A percentile compares a stretch with the other conserved stretches of the same genome.
Evolutionary conservation across 2,888 invertebrate species (phyloP).

Genomic region (Caenorhabditis macrosperma): DNA sequence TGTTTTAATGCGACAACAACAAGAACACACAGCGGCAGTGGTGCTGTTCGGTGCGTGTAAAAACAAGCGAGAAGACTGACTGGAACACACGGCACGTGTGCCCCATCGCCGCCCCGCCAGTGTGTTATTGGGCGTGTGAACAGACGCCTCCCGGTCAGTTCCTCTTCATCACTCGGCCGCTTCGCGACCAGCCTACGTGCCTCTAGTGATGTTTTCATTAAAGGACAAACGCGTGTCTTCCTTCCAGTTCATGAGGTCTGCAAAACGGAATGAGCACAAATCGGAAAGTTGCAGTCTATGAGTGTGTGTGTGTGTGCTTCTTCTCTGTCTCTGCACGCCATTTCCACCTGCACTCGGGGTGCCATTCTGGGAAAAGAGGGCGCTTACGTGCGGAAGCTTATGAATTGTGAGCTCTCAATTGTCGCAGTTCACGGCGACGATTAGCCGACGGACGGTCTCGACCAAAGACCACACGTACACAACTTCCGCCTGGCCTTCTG

Average conservation of each 20-base stretch:
- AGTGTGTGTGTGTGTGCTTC: too few relatives aligned
- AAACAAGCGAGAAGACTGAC: too few relatives aligned
- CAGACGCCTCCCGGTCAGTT: not conserved
- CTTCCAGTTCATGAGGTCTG: too few relatives aligned
- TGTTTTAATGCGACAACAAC: too few relatives aligned
- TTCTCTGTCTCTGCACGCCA: not conserved
- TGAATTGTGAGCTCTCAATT: not conserved
- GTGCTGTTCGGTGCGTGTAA: too few relatives aligned
- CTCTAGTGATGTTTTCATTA: constrained; percentile 29
- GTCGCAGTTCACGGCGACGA: not conserved
- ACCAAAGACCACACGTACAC: not conserved
- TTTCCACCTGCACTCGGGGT: not conserved
- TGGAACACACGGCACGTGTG: too few relatives aligned
- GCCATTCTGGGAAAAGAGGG: not conserved
- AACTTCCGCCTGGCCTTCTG: not conserved
- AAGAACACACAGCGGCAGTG: too few relatives aligned
- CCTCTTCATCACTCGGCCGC: not conserved
- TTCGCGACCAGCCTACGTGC: constrained; percentile 35
- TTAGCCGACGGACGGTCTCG: not conserved
- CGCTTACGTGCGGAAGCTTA: not conserved
- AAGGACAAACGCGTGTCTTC: constrained; percentile 36
- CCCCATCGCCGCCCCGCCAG: too few relatives aligned
- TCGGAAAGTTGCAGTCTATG: not conserved
- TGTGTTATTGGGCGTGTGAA: not conserved
- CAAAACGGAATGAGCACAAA: constrained; percentile 17